Percentiles rank a stretch among this genome's conserved stretches.
Evolutionary conservation across 2,113 vertebrate species (phyloP).

Genomic region (Hyla sarda): DNA sequence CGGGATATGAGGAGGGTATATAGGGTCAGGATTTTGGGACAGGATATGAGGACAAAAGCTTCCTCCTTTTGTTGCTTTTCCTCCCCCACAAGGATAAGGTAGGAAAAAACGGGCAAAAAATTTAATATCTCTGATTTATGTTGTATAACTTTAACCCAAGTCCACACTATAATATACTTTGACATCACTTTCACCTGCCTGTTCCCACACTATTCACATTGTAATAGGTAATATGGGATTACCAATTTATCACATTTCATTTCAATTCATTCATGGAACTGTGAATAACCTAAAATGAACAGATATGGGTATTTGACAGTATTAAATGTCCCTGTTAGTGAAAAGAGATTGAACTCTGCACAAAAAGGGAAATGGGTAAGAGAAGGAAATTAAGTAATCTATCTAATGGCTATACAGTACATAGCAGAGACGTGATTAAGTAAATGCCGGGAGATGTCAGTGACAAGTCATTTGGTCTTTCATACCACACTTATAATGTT

Average conservation of each 20-base stretch:
- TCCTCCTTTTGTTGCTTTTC: too few species aligned
- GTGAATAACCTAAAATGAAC: slow-evolving; percentile 27
- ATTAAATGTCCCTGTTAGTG: slow-evolving; percentile 19
- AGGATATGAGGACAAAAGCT: too few species aligned
- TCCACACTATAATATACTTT: not conserved
- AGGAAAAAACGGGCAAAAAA: too few species aligned
- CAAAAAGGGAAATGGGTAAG: slow-evolving; percentile 12
- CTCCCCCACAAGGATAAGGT: too few species aligned
- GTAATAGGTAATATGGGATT: slow-evolving; percentile 18
- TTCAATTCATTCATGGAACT: slow-evolving; percentile 23
- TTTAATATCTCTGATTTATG: not conserved
- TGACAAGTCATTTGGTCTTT: not conserved
- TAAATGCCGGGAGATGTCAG: slow-evolving; percentile 5
- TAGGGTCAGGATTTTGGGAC: too few species aligned
- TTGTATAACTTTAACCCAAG: not conserved
- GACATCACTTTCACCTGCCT: not conserved
- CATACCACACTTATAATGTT: slow-evolving; percentile 16
- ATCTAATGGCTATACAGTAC: slow-evolving; percentile 24
- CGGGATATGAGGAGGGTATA: too few species aligned
- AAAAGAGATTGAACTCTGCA: slow-evolving; percentile 12
- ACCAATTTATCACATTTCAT: slow-evolving; percentile 21
- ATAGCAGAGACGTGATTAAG: not conserved
- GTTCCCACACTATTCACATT: slow-evolving; percentile 36
- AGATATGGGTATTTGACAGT: slow-evolving; percentile 11
- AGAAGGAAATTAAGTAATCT: slow-evolving; percentile 21